Evolutionary conservation across 1,140 invertebrate species (phyloP), one percentile per base, ranked within the genome.

Genomic region (Diorhabda carinulata): DNA sequence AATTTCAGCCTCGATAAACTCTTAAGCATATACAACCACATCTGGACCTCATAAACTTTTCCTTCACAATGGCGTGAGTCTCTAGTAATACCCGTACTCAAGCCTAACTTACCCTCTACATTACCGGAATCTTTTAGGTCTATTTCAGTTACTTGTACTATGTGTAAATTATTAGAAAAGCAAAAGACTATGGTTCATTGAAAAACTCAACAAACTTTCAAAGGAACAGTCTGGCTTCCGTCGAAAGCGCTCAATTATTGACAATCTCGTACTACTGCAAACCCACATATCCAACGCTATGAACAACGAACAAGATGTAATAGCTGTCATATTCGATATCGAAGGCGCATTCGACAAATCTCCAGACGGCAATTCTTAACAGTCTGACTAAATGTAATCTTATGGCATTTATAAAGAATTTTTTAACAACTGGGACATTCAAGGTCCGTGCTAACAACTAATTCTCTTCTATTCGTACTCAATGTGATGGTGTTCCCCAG

Each of bases 151-250:
- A 66, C 69, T 5, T 66, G 64, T 47, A 61, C 64, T 10, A 61
- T 61, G 69, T 61, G 69, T 58, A 70, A 62, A 70, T 41, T 70
- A 7, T 25, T 70, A n/a, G 64, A 70, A 56, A 61, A 59, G 61
- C 66, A 66, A 4, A 43, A 66, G 7, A 61, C 66, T 45, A 41
- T 7, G 9, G 43, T 63, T 41, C 58, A 66, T 41, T 41, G 9
- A 10, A n/a, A n/a, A n/a, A n/a, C n/a, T 61, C n/a, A n/a, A n/a
- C n/a, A n/a, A n/a, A n/a, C n/a, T n/a, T n/a, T n/a, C n/a, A n/a
- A n/a, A n/a, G n/a, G 57, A n/a, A 47, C 8, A 42, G 7, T 70
- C 3, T 63, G 66, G 44, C 4, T 10, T 4, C 47, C 61, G 44
- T 61, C 66, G 9, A 42, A 61, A 41, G 45, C 66, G 5, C 9